phyloP scores from a whole-genome alignment of 2,797 vertebrate species.

The Esox masquinongy region DNA sequence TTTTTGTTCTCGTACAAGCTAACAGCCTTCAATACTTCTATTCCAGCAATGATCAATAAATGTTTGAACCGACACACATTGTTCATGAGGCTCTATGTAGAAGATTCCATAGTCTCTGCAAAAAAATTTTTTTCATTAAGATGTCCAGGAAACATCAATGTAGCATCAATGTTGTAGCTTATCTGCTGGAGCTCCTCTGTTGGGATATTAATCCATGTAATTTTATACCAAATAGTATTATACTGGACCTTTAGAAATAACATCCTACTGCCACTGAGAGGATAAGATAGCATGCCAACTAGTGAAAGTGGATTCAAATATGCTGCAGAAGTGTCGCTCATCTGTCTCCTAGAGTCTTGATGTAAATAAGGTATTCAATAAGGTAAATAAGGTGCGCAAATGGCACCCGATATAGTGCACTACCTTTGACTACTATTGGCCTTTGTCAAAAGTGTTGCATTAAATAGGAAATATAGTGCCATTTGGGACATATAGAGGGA shows the following conservation, averaged over 20 bases:
- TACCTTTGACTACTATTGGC: background rate
- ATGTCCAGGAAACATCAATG: too few relatives aligned
- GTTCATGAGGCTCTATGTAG: too few relatives aligned
- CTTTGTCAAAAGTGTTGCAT: background rate
- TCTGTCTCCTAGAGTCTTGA: constrained; percentile 47
- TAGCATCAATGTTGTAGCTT: too few relatives aligned
- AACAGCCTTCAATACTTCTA: too few relatives aligned
- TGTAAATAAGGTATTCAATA: constrained; percentile 18
- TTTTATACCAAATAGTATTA: too few relatives aligned
- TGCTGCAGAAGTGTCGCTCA: constrained; percentile 32
- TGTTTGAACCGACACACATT: too few relatives aligned
- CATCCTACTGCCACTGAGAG: constrained; percentile 27
- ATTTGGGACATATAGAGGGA: background rate
- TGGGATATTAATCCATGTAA: too few relatives aligned
- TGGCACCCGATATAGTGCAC: background rate
- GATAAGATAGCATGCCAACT: constrained; percentile 36
- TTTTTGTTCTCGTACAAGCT: background rate
- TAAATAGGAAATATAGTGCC: background rate
- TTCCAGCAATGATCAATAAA: too few relatives aligned
- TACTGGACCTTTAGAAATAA: too few relatives aligned
- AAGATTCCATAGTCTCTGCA: too few relatives aligned
- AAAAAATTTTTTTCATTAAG: too few relatives aligned
- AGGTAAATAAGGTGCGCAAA: background rate
- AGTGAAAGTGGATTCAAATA: constrained; percentile 34
- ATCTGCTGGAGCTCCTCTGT: too few relatives aligned